A percentile compares a stretch with the other conserved stretches of the same genome.
Evolutionary conservation across 1,140 invertebrate species (phyloP).

Genomic region (Saxidomus purpurata): DNA sequence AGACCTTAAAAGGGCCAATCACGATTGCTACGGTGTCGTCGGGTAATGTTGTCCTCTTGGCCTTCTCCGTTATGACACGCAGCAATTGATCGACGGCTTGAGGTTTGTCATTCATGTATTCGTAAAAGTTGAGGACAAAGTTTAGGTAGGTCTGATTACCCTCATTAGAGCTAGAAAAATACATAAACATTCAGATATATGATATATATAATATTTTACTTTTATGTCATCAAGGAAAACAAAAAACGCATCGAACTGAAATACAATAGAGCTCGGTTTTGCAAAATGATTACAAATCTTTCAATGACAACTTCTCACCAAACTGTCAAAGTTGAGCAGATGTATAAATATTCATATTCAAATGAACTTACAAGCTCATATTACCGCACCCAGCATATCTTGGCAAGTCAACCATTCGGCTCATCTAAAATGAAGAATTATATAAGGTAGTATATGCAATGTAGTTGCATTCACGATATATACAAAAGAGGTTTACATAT

Average conservation of each 20-base stretch:
- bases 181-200: too few species aligned
- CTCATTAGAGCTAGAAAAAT: neutral
- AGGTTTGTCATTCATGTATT: neutral
- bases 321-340: too few species aligned
- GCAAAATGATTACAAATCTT: too few species aligned
- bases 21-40: constrained; percentile 7
- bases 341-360: too few species aligned
- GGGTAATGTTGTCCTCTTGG: neutral
- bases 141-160: neutral
- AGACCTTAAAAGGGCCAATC: constrained; percentile 16
- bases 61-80: constrained; percentile 31
- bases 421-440: neutral
- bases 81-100: neutral
- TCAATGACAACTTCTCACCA: too few species aligned
- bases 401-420: neutral
- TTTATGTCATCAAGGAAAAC: too few species aligned
- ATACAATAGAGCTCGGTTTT: too few species aligned
- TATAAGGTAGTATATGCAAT: too few species aligned
- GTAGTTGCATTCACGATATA: too few species aligned
- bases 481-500: too few species aligned
- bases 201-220: too few species aligned
- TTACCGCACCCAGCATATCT: neutral
- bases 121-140: neutral
- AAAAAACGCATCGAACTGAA: too few species aligned
- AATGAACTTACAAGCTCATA: constrained; percentile 3